phyloP scores from a whole-genome alignment of 2,888 invertebrate genomes.

The Hoplodrina blanda region DNA sequence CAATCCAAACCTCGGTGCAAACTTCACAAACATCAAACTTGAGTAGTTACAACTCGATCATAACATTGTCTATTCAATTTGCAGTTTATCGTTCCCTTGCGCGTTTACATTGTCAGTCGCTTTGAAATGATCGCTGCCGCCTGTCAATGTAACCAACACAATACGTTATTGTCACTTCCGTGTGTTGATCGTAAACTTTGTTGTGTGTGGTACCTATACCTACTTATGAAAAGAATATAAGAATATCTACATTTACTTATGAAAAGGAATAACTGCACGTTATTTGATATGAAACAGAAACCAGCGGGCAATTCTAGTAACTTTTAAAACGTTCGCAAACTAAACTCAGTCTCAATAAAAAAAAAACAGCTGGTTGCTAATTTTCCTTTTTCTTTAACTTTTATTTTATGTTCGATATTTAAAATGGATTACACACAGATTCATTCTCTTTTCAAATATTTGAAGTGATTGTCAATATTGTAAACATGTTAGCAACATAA shows the following conservation, averaged over 20 bases:
- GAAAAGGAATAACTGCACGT: conserved; percentile 10
- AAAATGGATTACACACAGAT: too few species aligned
- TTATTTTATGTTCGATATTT: too few species aligned
- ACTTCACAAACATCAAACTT: conserved; percentile 50
- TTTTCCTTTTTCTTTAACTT: too few species aligned
- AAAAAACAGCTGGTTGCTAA: too few species aligned
- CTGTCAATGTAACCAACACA: conserved; percentile 55
- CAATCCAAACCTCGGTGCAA: conserved; percentile 45
- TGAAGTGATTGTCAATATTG: too few species aligned
- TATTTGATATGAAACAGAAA: conserved; percentile 11
- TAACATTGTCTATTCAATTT: conserved; percentile 66
- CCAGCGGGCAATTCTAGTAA: too few species aligned
- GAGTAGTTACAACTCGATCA: conserved; percentile 52
- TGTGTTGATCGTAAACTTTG: conserved; percentile 50
- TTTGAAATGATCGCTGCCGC: conserved; percentile 56
- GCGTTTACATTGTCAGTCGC: conserved; percentile 50
- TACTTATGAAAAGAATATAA: too few species aligned
- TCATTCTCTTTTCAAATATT: too few species aligned
- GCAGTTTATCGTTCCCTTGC: conserved; percentile 56
- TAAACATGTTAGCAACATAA: too few species aligned
- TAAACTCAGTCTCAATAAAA: too few species aligned
- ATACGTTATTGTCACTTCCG: conserved; percentile 49
- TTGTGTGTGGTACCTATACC: too few species aligned
- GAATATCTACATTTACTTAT: conserved; percentile 3
- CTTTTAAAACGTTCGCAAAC: too few species aligned